These are phyloP conservation scores for Smittia aterrima DNA, from an alignment of 2,888 invertebrate species.

Conservation along the genomic window DNA sequence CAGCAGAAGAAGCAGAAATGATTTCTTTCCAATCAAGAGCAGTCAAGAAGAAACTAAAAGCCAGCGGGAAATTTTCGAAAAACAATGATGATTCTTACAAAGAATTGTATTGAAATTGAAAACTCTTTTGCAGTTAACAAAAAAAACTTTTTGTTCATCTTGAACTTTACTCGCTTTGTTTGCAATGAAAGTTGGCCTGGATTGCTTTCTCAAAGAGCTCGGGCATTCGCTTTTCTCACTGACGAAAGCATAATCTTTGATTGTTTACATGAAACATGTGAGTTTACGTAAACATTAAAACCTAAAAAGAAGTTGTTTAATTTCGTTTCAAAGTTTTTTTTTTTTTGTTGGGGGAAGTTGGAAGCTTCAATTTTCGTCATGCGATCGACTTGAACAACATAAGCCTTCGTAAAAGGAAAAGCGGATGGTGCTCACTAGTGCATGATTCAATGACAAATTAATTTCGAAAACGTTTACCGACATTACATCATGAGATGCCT, in stretches of 20 bases:
- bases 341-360: not conserved
- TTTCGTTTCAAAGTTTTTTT: not conserved
- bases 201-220: slow-evolving; percentile 4
- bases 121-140: not conserved
- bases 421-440: not conserved
- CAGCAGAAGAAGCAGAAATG: not conserved
- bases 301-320: not conserved
- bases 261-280: slow-evolving; percentile 7
- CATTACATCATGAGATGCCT: not conserved
- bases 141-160: not conserved
- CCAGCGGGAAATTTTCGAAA: not conserved
- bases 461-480: not conserved
- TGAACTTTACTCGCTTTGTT: not conserved
- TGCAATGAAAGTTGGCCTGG: slow-evolving; percentile 11
- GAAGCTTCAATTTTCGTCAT: slow-evolving; percentile 1
- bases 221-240: not conserved
- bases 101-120: slow-evolving; percentile 1
- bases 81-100: slow-evolving; percentile 6
- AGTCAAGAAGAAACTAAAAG: not conserved
- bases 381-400: not conserved
- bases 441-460: not conserved
- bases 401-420: not conserved
- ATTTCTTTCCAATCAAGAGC: slow-evolving; percentile 19
- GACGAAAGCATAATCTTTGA: not conserved
- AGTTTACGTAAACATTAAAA: slow-evolving; percentile 12